phyloP scores from a whole-genome alignment of 2,113 vertebrate genomes.

The Heterotis niloticus region DNA sequence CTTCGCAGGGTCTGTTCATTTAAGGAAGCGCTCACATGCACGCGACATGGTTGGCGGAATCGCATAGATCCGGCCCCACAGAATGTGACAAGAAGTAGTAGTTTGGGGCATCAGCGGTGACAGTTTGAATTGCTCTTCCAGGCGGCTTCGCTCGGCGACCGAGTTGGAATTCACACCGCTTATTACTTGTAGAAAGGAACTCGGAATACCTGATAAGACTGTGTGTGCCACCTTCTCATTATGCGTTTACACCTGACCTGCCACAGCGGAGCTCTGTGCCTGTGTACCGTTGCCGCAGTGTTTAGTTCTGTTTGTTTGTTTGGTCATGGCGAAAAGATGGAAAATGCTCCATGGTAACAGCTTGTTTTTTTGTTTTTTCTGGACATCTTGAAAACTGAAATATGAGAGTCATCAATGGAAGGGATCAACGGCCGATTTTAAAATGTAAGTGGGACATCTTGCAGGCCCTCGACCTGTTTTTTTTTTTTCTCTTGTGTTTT shows the following conservation, averaged over 20 bases:
- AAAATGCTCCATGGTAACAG: background rate
- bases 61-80: no score
- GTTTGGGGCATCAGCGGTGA: conserved; percentile 10
- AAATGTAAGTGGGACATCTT: background rate
- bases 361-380: background rate
- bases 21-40: background rate
- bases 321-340: background rate
- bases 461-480: background rate
- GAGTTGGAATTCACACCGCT: background rate
- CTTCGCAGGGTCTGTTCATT: background rate
- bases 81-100: background rate
- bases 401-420: background rate
- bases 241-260: background rate
- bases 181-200: background rate
- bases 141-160: background rate
- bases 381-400: background rate
- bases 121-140: background rate
- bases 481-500: background rate
- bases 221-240: background rate
- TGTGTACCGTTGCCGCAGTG: background rate
- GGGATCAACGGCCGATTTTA: background rate
- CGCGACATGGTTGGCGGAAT: no score
- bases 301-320: background rate
- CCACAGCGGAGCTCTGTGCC: background rate
- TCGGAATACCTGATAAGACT: background rate